phyloP scores from a whole-genome alignment of 2,113 vertebrate species.

The Gila orcuttii region DNA sequence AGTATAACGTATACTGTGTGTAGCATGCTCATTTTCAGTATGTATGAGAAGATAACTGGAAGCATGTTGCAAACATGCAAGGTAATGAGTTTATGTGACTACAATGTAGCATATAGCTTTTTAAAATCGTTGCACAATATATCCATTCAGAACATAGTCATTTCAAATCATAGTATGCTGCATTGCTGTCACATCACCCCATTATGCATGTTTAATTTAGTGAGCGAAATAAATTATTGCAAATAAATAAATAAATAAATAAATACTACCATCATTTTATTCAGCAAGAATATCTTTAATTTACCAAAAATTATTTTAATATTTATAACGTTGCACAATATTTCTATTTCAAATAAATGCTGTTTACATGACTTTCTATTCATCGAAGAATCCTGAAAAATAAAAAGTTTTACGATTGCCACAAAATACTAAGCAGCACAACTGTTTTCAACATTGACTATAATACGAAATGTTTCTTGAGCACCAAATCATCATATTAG shows the following conservation, averaged over 20 bases:
- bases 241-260: background rate
- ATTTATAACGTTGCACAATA: background rate
- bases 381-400: background rate
- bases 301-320: background rate
- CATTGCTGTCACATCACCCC: background rate
- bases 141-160: background rate
- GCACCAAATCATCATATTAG: background rate
- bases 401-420: background rate
- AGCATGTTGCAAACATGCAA: background rate
- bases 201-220: background rate
- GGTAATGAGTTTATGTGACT: background rate
- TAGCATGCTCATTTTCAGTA: background rate
- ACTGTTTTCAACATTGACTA: background rate
- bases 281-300: background rate
- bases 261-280: background rate
- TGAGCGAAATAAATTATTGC: too few relatives aligned
- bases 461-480: background rate
- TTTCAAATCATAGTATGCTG: background rate
- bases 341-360: background rate
- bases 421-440: background rate
- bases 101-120: background rate
- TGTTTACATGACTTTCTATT: background rate
- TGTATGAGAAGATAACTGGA: background rate
- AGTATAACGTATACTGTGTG: background rate
- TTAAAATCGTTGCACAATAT: background rate